Conservation (phyloP, 2,797 vertebrate species). For the Xenentodon cancila region DNA sequence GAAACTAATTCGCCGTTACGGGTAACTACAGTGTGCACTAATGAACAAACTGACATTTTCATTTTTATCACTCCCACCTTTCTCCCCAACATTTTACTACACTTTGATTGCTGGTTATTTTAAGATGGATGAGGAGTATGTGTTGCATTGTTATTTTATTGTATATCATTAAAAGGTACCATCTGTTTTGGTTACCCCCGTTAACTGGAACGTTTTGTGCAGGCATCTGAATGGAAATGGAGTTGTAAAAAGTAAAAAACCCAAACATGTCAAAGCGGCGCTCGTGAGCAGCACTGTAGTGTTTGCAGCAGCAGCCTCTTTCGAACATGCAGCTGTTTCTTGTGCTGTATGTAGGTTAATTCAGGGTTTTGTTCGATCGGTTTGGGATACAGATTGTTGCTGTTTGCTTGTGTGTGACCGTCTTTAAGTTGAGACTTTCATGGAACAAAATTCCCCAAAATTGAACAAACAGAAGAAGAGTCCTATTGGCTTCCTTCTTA, state of each 20-base stretch:
- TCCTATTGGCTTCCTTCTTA: conserved; percentile 55
- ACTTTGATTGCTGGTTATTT: conserved; percentile 1
- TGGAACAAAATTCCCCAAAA: conserved; percentile 10
- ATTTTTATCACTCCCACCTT: background rate
- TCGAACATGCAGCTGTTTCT: background rate
- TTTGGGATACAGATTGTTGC: conserved; percentile 20
- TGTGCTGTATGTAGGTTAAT: conserved; percentile 24
- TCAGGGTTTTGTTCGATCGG: conserved; percentile 8
- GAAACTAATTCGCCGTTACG: background rate
- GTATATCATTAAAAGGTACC: background rate
- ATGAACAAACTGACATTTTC: background rate
- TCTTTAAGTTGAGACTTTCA: conserved; percentile 18
- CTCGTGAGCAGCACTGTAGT: too few relatives aligned
- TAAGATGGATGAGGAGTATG: background rate
- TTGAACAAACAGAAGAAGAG: conserved; percentile 54
- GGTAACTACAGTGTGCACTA: conserved; percentile 6
- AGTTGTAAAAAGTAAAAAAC: conserved; percentile 2
- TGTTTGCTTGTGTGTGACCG: conserved; percentile 11
- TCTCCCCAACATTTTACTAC: conserved; percentile 7
- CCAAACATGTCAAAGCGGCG: background rate
- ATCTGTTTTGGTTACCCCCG: conserved; percentile 1
- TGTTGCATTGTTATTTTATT: background rate
- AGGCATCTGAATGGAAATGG: background rate
- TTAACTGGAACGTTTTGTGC: background rate
- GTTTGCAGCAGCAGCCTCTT: background rate